Base-by-base conservation (phyloP, 2,888 invertebrate species). In the Beris chalybata region DNA sequence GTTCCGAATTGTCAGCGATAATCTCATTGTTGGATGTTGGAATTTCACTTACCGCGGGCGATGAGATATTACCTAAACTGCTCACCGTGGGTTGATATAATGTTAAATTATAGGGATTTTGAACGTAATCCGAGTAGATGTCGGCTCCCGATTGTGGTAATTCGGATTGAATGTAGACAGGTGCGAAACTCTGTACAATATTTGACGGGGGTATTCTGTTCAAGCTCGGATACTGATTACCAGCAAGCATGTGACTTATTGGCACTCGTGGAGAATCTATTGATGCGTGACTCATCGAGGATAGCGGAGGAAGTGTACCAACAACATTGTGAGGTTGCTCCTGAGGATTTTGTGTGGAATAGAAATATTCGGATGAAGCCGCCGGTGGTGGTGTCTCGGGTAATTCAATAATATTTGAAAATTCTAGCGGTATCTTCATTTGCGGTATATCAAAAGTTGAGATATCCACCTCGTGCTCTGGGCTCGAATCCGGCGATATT, bases 51-150 rank as follows among this genome's bases (percentile, higher is more conserved):
- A 29, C 5, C n/a, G 22, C 45, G 7, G 32, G 32, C 12, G 5
- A 12, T 48, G 15, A 3, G 0, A 12, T 12, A 7, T 38, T 45
- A 15, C 29, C 47, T 22, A 43, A 43, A 48, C 75, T 75, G 7
- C n/a, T 5, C 29, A 1, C 6, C 12, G 61, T 3, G 32, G 61
- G 61, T 22, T 74, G 77, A 58, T 75, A 79, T 81, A 76, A 81
- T 77, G 75, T 83, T 76, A 73, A 70, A 71, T 79, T 80, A 67
- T 80, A 80, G 2, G 81, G 81, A 75, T 80, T 80, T 69, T 78
- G 75, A 38, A 79, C 75, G 72, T 80, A 80, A 67, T 81, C 78
- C 68, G 76, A 74, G 70, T 77, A 80, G 55, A 81, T 79, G 64
- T 81, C 79, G 7, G 74, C 71, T 30, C 71, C 73, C 5, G 73